Evolutionary conservation across 2,888 invertebrate species (phyloP), one percentile per base, ranked within the genome.

Genomic region (Agrochola lota): DNA sequence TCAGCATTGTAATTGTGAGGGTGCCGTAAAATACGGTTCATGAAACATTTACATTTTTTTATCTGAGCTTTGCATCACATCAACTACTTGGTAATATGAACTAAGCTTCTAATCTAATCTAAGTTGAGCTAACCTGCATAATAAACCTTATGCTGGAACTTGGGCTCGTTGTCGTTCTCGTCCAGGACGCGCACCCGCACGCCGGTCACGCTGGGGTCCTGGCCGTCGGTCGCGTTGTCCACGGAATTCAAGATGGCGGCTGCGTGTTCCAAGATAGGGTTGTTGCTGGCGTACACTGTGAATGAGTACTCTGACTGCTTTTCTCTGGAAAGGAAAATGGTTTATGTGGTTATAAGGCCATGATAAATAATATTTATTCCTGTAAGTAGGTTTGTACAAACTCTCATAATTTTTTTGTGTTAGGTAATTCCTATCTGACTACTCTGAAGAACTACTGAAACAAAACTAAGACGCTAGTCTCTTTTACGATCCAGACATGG

Each of bases 131-230:
- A 55, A 97, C 98, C 98, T 69, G 98, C 98, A 90, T 97, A 98
- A 89, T 98, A 98, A 71, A 97, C 94, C 35, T 93, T 92, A 80
- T 97, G 97, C 71, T 97, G 97, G 91, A 98, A 98, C 62, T 97
- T 95, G 0, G 99, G 99, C 9, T 98, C 97, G 92, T 99, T 98
- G 91, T 99, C 99, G 89, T 99, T 99, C 72, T 98, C 97, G 91
- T 99, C 99, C 43, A 98, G 95, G 9, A 99, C 97, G 5, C 96
- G 97, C 59, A 99, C 97, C 74, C 97, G 97, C 2, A 99, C 98
- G 74, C 97, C 97, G 0, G 98, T 98, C 30, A 98, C 97, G 68
- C 98, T 98, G 68, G 97, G 97, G 85, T 98, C 98, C 63, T 96
- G 95, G 0, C 84, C 91, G 52, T 95, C 95, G 0, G 95, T 94